Percentiles rank a stretch among this genome's conserved stretches.
Conservation (phyloP, 92 coral and sea anemone species). For the Umimayanthus chanpuru region DNA sequence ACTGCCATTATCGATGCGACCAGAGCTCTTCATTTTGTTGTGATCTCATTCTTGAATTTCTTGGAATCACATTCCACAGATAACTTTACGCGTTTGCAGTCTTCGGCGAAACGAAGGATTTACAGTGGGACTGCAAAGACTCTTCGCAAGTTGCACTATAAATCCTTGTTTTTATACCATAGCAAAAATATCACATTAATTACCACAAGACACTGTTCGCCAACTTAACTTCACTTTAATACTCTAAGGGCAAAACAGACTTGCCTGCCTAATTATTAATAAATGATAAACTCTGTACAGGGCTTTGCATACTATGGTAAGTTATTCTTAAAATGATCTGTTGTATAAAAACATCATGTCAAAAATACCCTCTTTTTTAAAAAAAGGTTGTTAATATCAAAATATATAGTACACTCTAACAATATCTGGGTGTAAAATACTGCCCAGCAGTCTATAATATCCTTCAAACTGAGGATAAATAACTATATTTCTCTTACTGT, state of each 20-base stretch:
- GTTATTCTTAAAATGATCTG: background rate
- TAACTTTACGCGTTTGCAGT: too few relatives aligned
- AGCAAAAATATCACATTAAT: background rate
- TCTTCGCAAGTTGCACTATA: too few relatives aligned
- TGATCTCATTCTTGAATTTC: too few relatives aligned
- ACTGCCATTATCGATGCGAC: too few relatives aligned
- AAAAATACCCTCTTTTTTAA: background rate
- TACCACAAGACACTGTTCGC: background rate
- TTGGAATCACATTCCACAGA: too few relatives aligned
- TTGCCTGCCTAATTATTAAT: background rate
- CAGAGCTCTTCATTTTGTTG: too few relatives aligned
- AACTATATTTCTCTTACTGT: background rate
- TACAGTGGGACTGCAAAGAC: too few relatives aligned
- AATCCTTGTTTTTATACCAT: too few relatives aligned
- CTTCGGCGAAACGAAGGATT: too few relatives aligned
- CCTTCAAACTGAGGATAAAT: background rate
- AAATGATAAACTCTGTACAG: slow-evolving; percentile 3
- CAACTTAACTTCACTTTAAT: background rate
- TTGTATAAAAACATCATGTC: background rate
- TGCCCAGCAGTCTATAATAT: background rate
- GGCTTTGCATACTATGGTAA: background rate
- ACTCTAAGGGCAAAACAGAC: background rate
- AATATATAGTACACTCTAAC: background rate
- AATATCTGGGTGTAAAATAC: background rate
- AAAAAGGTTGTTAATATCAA: background rate